Base-by-base conservation (phyloP, 2,888 invertebrate genomes). In the Dasypogon diadema region DNA sequence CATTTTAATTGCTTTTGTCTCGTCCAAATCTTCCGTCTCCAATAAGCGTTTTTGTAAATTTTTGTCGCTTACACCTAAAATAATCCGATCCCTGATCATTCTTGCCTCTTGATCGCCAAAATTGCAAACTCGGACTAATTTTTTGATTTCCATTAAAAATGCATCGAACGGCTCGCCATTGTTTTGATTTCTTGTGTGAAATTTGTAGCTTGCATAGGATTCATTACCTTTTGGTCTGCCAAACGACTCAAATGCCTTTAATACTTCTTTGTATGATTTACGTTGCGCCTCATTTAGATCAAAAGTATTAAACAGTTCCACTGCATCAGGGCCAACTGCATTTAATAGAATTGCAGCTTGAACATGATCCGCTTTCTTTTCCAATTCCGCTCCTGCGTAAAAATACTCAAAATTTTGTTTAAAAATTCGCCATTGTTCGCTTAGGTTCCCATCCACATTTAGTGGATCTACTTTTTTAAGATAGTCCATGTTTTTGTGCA, bases 251-350 rank as follows among this genome's bases (percentile, higher is more conserved):
- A 81, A 80, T 14, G 75, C 76, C 18, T 75, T 26, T 3, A 78
- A 22, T 1, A 81, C 78, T 34, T 56, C 42, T 4, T 74, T 58
- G 54, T 72, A 77, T 6, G 70, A 34, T 55, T 75, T 78, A 14
- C 75, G 76, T 5, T 80, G 74, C 12, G 55, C 76, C 6, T 75
- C 22, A 12, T 4, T 10, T 46, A 65, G 42, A 77, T 72, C 76
- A 42, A 82, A 80, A 2, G 81, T 80, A 24, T 81, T 78, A 63
- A 70, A 82, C 34, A 80, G 77, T 56, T 82, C 81, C n/a, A 81
- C 76, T n/a, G 81, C 81, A 30, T 81, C 81, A 2, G 80, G 76
- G 2, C 81, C 80, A 34, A 81, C 78, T 0, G 80, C 76, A 48
- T 81, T 80, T 8, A 82, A 68, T 16, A 81, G 79, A 63, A 82